Conservation (phyloP, 2,113 vertebrate species). For the Pseudopipra pipra region DNA sequence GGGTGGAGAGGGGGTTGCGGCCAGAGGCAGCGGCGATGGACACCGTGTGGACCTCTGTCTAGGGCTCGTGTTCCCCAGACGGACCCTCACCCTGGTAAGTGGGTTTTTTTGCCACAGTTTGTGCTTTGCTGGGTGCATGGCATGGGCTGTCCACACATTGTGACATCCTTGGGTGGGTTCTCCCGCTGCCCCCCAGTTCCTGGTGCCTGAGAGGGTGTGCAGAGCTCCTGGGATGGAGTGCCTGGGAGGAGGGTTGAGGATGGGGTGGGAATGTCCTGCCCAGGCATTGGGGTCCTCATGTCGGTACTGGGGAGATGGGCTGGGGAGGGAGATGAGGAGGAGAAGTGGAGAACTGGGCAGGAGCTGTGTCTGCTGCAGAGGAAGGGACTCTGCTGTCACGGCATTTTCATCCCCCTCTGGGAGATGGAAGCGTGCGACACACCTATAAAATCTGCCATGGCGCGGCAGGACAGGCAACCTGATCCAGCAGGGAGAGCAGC, state of each 20-base stretch:
- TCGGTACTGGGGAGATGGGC: not conserved
- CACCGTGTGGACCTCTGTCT: not conserved
- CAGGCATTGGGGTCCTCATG: not conserved
- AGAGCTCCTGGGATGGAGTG: not conserved
- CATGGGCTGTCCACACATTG: fast-evolving
- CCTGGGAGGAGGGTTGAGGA: not conserved
- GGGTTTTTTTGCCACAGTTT: not conserved
- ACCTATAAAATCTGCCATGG: slow-evolving; percentile 55
- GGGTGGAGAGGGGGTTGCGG: not conserved
- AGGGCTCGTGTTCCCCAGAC: not conserved
- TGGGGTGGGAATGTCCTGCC: not conserved
- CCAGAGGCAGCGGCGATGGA: not conserved
- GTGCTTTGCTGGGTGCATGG: not conserved
- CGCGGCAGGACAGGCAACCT: not conserved
- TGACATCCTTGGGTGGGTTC: not conserved
- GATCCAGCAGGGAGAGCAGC: not conserved
- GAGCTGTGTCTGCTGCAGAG: slow-evolving; percentile 37
- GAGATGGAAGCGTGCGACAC: slow-evolving; percentile 44
- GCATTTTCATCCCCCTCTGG: slow-evolving; percentile 44
- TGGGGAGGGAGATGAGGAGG: not conserved
- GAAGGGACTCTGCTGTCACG: slow-evolving; percentile 32
- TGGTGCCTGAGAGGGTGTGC: not conserved
- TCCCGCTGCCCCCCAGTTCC: not conserved
- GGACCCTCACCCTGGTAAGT: not conserved
- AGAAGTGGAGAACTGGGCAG: not conserved